phyloP scores from a whole-genome alignment of 1,140 invertebrate species.

The Melitaea cinxia region DNA sequence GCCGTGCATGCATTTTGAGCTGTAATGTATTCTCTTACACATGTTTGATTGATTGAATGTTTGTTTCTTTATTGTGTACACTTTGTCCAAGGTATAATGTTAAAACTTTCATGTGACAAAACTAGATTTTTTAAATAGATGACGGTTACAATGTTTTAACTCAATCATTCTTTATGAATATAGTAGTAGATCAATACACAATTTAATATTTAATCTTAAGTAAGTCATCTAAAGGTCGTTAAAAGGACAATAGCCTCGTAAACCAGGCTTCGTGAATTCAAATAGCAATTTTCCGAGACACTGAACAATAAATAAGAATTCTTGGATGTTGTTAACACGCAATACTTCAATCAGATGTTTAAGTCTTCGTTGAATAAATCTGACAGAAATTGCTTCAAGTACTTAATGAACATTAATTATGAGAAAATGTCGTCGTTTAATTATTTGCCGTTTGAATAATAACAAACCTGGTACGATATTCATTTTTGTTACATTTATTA shows the following conservation, averaged over 20 bases:
- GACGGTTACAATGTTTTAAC: too few relatives aligned
- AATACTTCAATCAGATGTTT: slow-evolving; percentile 20
- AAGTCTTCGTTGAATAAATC: slow-evolving; percentile 13
- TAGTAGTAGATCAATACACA: too few relatives aligned
- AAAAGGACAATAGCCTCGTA: slow-evolving; percentile 43
- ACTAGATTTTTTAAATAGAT: too few relatives aligned
- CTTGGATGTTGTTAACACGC: slow-evolving; percentile 24
- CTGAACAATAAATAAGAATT: slow-evolving; percentile 26
- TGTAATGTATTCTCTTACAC: too few relatives aligned
- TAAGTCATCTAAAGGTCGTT: slow-evolving; percentile 13
- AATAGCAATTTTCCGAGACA: slow-evolving; percentile 24
- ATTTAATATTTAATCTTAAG: background rate
- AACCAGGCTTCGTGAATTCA: slow-evolving; percentile 23
- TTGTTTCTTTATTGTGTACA: too few relatives aligned
- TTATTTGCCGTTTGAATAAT: background rate
- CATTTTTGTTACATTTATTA: background rate
- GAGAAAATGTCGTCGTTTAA: background rate
- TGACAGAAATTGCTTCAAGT: slow-evolving; percentile 3
- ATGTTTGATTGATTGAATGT: too few relatives aligned
- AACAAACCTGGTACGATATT: background rate
- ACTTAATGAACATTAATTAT: background rate
- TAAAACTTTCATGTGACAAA: too few relatives aligned
- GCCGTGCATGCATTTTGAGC: too few relatives aligned
- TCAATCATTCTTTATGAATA: too few relatives aligned
- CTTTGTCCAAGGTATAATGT: too few relatives aligned